Evolutionary conservation across 2,113 vertebrate species (phyloP).

Genomic region (Charina bottae): DNA sequence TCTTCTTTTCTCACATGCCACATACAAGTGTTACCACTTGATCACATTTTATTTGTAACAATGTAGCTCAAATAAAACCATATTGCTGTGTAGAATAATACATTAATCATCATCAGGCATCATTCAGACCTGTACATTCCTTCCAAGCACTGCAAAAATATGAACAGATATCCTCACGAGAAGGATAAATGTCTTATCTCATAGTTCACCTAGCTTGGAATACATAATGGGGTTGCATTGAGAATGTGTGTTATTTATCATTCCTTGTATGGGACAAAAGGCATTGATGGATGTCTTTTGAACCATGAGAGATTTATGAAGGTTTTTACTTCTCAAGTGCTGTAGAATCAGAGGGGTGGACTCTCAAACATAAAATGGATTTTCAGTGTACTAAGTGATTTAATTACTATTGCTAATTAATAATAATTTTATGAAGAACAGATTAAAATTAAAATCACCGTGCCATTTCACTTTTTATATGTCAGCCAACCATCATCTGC

Average conservation of each 20-base stretch:
- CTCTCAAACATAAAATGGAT: slow-evolving; percentile 53
- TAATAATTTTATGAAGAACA: slow-evolving; percentile 47
- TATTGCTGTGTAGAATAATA: slow-evolving; percentile 64
- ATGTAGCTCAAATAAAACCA: slow-evolving; percentile 62
- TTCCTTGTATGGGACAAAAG: slow-evolving; percentile 63
- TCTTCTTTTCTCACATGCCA: neutral
- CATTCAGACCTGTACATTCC: slow-evolving; percentile 61
- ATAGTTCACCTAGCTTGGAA: slow-evolving; percentile 71
- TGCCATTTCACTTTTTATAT: neutral
- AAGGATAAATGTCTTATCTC: slow-evolving; percentile 69
- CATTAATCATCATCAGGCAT: slow-evolving; percentile 79
- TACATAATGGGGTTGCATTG: slow-evolving; percentile 58
- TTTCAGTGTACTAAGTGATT: slow-evolving; percentile 67
- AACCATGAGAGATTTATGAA: slow-evolving; percentile 67
- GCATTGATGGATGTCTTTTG: slow-evolving; percentile 52
- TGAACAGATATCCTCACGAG: slow-evolving; percentile 63
- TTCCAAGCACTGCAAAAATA: slow-evolving; percentile 58
- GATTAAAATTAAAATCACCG: neutral
- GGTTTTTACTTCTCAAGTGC: slow-evolving; percentile 56
- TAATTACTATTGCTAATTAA: slow-evolving; percentile 40
- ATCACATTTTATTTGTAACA: slow-evolving; percentile 67
- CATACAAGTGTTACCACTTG: slow-evolving; percentile 56
- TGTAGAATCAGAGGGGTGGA: slow-evolving; percentile 62
- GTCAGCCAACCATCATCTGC: neutral
- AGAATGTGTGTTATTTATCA: slow-evolving; percentile 66